Percentiles rank a stretch among this genome's conserved stretches.
These are phyloP conservation scores for Gymnoscopelus microlampas DNA, from an alignment of 2,797 vertebrate genomes.

Conservation along the genomic window DNA sequence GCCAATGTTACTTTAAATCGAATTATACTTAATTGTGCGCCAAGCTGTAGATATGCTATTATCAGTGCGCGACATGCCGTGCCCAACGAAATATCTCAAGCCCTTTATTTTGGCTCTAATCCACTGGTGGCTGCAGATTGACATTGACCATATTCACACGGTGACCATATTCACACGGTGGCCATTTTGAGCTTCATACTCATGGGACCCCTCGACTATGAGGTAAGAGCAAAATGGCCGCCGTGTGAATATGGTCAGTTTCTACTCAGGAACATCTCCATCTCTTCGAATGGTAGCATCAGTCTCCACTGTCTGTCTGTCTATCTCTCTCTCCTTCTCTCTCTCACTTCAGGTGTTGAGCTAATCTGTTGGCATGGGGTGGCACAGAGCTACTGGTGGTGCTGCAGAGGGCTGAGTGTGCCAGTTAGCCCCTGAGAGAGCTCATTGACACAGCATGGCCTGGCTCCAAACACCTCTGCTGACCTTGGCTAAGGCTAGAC, in stretches of 20 bases:
- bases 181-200: no score
- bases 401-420: constrained; percentile 41
- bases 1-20: constrained; percentile 38
- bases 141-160: constrained; percentile 37
- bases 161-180: no score
- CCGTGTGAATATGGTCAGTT: no score
- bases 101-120: constrained; percentile 50
- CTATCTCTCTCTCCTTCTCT: constrained; percentile 6
- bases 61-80: no score
- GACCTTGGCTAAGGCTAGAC: constrained; percentile 59
- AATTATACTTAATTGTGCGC: no score
- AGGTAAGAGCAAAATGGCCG: no score
- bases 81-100: no score
- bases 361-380: constrained; percentile 57
- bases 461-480: constrained; percentile 42
- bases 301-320: constrained; percentile 41
- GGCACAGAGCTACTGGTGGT: constrained; percentile 26
- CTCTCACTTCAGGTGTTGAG: constrained; percentile 58
- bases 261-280: constrained; percentile 41
- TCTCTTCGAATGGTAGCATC: constrained; percentile 62
- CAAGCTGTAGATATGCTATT: no score
- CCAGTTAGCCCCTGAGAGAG: constrained; percentile 44
- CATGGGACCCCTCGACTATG: no score
- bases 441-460: constrained; percentile 46
- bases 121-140: constrained; percentile 53